These are phyloP conservation scores for Micropoecilia bifurca DNA, from an alignment of 2,797 vertebrate species.

Conservation along the genomic window DNA sequence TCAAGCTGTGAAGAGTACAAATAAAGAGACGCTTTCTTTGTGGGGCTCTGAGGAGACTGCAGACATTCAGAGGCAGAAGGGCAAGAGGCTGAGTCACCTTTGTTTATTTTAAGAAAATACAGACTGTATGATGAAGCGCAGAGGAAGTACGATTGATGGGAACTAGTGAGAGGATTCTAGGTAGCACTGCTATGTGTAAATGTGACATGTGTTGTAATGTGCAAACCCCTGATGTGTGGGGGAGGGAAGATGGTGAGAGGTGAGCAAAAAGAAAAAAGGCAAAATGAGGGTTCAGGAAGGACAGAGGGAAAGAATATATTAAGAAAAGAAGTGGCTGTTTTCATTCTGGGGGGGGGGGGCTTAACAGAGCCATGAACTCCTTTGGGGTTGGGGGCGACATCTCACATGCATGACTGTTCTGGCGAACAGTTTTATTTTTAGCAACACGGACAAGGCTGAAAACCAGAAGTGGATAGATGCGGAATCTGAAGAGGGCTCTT, in stretches of 20 bases:
- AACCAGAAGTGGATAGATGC: slow-evolving; percentile 9
- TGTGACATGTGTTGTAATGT: slow-evolving; percentile 54
- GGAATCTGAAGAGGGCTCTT: slow-evolving; percentile 17
- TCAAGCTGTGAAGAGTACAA: slow-evolving; percentile 15
- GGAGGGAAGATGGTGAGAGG: slow-evolving; percentile 60
- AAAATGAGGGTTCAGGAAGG: slow-evolving; percentile 17
- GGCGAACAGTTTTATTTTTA: slow-evolving; percentile 38
- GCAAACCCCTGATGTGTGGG: slow-evolving; percentile 60
- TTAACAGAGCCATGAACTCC: slow-evolving; percentile 14
- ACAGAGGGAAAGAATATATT: slow-evolving; percentile 15
- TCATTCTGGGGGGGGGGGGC: background rate
- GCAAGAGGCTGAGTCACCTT: slow-evolving; percentile 52
- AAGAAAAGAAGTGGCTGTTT: slow-evolving; percentile 4
- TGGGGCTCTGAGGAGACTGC: slow-evolving; percentile 27
- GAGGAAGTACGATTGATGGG: background rate
- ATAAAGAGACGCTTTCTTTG: slow-evolving; percentile 16
- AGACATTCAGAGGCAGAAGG: slow-evolving; percentile 28
- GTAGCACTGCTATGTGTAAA: slow-evolving; percentile 58
- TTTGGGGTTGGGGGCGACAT: slow-evolving; percentile 8
- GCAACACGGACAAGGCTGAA: slow-evolving; percentile 4
- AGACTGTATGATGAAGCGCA: slow-evolving; percentile 43
- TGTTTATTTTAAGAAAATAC: slow-evolving; percentile 44
- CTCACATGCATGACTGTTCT: slow-evolving; percentile 19
- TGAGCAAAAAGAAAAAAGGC: slow-evolving; percentile 25
- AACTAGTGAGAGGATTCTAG: slow-evolving; percentile 13